Conservation (phyloP, 2,888 invertebrate genomes). For the Miltochrista miniata region DNA sequence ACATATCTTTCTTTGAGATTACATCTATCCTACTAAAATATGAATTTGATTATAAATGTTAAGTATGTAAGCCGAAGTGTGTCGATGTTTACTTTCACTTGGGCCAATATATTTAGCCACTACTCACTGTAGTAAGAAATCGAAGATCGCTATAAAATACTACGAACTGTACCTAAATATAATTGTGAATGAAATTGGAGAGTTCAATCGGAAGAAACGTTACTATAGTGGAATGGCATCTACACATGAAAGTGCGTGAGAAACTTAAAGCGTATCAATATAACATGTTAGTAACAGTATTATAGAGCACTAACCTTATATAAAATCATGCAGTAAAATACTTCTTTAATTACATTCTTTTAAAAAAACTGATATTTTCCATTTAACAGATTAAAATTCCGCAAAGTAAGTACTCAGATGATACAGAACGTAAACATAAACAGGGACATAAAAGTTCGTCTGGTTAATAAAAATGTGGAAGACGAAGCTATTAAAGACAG, state of each 20-base stretch:
- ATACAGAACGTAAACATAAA: too few relatives aligned
- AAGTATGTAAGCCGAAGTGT: conserved; percentile 10
- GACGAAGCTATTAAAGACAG: conserved; percentile 16
- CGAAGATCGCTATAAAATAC: conserved; percentile 49
- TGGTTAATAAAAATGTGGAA: too few relatives aligned
- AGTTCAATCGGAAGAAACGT: conserved; percentile 54
- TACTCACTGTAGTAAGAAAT: conserved; percentile 51
- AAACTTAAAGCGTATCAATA: not conserved
- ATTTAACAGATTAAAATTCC: too few relatives aligned
- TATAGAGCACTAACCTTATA: not conserved
- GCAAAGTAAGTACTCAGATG: too few relatives aligned
- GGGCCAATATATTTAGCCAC: conserved; percentile 14
- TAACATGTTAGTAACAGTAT: not conserved
- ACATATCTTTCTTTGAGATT: not conserved
- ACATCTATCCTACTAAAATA: conserved; percentile 15
- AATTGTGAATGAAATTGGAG: conserved; percentile 40
- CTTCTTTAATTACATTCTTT: too few relatives aligned
- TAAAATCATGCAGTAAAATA: too few relatives aligned
- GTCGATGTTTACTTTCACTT: conserved; percentile 36
- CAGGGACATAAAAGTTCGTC: too few relatives aligned
- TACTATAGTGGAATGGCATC: conserved; percentile 28
- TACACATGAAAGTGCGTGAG: conserved; percentile 31
- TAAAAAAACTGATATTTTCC: too few relatives aligned
- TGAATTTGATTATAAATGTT: conserved; percentile 20
- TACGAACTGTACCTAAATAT: conserved; percentile 37